Conservation (phyloP, 2,888 invertebrate genomes). For the Myopa tessellatipennis region DNA sequence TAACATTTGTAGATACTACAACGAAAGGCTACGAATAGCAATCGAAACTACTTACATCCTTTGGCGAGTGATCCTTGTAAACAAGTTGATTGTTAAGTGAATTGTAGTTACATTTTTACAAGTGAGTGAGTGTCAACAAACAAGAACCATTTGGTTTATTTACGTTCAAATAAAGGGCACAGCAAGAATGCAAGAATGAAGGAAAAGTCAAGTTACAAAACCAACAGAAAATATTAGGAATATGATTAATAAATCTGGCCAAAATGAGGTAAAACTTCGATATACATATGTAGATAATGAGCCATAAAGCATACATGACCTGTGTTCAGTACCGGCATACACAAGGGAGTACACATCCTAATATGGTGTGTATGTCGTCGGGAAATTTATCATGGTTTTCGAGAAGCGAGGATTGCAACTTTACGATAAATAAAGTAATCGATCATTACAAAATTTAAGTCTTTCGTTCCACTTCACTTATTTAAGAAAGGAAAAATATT, state of each 20-base stretch:
- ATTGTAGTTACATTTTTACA: slow-evolving; percentile 25
- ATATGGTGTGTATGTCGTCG: too few species aligned
- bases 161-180: slow-evolving; percentile 38
- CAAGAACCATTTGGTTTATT: slow-evolving; percentile 25
- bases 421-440: too few species aligned
- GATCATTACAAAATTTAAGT: too few species aligned
- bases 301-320: too few species aligned
- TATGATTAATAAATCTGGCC: not conserved
- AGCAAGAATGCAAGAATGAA: slow-evolving; percentile 45
- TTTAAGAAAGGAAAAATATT: too few species aligned
- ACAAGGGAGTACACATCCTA: too few species aligned
- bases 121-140: slow-evolving; percentile 16
- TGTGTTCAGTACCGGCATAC: too few species aligned
- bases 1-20: not conserved
- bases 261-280: not conserved
- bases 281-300: too few species aligned
- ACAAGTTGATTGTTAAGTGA: slow-evolving; percentile 23
- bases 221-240: slow-evolving; percentile 23
- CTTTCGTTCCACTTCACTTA: too few species aligned
- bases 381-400: too few species aligned
- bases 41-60: slow-evolving; percentile 65
- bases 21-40: not conserved
- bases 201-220: slow-evolving; percentile 35
- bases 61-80: slow-evolving; percentile 62
- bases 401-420: too few species aligned